Evolutionary conservation across 2,888 invertebrate genomes (phyloP).

Genomic region (Acanthoscelides obtectus): DNA sequence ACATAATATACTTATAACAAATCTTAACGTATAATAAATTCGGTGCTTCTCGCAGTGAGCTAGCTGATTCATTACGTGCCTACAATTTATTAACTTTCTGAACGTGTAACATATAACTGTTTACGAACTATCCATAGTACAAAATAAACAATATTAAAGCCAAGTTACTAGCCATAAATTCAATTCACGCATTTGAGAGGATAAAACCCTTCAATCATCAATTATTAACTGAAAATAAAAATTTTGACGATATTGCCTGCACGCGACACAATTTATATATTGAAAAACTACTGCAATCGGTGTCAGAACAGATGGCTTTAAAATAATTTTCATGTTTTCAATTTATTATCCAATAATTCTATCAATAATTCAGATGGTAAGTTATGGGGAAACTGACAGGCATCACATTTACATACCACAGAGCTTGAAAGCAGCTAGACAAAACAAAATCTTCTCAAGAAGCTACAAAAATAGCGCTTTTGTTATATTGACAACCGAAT

Average conservation of each 20-base stretch:
- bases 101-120: no score
- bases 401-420: not conserved
- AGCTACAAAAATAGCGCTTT: no score
- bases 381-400: not conserved
- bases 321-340: not conserved
- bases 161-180: not conserved
- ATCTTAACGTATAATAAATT: no score
- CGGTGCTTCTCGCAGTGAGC: no score
- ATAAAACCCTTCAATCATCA: not conserved
- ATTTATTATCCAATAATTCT: not conserved
- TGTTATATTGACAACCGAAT: no score
- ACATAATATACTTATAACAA: no score
- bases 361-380: not conserved
- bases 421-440: not conserved
- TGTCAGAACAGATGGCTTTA: not conserved
- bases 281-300: not conserved
- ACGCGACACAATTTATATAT: conserved; percentile 2
- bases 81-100: no score
- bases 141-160: not conserved
- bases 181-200: not conserved
- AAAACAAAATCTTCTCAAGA: no score
- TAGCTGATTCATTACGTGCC: no score
- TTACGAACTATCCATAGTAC: not conserved
- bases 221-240: conserved; percentile 12
- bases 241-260: conserved; percentile 6